These are phyloP conservation scores for Coleophora deauratella DNA, from an alignment of 2,888 invertebrate genomes.

Conservation along the genomic window DNA sequence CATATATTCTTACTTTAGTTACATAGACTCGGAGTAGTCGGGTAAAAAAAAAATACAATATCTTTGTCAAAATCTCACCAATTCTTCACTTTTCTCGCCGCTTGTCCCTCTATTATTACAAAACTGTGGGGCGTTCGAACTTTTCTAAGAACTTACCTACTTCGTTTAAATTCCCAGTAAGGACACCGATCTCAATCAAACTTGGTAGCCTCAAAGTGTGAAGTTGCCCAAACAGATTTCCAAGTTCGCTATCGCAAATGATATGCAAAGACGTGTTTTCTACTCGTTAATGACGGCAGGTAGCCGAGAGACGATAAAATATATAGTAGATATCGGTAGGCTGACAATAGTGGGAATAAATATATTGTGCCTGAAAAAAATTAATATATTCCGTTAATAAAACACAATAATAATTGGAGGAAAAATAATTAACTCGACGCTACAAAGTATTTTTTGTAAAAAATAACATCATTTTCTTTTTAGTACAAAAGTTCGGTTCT, in stretches of 20 bases:
- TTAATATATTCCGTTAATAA: no score
- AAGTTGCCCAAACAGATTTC: slow-evolving; percentile 41
- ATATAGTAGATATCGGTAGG: no score
- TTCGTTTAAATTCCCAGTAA: slow-evolving; percentile 54
- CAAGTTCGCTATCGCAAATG: slow-evolving; percentile 27
- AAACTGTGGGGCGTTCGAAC: slow-evolving; percentile 44
- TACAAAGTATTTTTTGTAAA: no score
- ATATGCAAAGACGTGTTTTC: slow-evolving; percentile 23
- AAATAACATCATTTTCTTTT: no score
- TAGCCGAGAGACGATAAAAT: neutral
- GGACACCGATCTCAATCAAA: slow-evolving; percentile 56
- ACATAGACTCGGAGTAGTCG: no score
- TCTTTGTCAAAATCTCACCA: slow-evolving; percentile 13
- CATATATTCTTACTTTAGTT: no score
- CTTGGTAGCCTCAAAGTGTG: slow-evolving; percentile 39
- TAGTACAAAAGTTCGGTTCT: no score
- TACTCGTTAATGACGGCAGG: neutral
- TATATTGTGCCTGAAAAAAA: no score
- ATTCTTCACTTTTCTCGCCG: slow-evolving; percentile 19
- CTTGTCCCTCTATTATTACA: slow-evolving; percentile 46
- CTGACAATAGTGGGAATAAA: no score
- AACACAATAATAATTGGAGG: no score
- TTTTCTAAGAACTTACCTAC: slow-evolving; percentile 49
- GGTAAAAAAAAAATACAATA: no score
- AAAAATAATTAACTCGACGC: no score